Base-by-base conservation (phyloP, 2,113 vertebrate species). In the Colossoma macropomum region DNA sequence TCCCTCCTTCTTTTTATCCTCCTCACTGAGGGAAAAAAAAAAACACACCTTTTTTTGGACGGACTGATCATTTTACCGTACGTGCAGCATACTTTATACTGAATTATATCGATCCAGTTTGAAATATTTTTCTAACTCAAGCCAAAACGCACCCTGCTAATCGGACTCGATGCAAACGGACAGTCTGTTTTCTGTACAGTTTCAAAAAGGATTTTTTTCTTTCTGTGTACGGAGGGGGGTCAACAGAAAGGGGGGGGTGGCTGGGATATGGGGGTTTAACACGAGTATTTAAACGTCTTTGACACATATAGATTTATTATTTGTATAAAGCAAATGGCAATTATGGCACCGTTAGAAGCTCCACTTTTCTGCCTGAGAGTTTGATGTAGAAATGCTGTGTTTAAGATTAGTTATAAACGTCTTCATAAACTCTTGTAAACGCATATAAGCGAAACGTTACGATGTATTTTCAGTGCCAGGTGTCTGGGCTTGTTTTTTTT, bases 251-350 rank as follows among this genome's bases (percentile, higher is more conserved):
- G 86, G 88, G 88, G 92, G 89, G 82, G 85, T 85, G 85, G 85
- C 56, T 87, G 72, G 87, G 32, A 30, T 32, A 62, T 54, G 41
- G 78, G 63, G 63, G 59, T 82, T 82, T 83, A 83, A 81, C 30
- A 30, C 62, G 54, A 93, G 91, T 93, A 94, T 94, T 94, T 94
- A 92, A 93, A 92, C 89, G 90, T 93, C 80, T 87, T 91, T 88
- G 87, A 91, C 86, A 85, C 86, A 89, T 91, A 89, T 92, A 92
- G 88, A 90, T 79, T 76, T 88, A 88, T 86, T 92, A 93, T 93
- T 91, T 93, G 91, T 93, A 88, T 88, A 90, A 89, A 92, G 77
- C 27, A 74, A 85, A 84, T 88, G 75, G 84, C 85, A 63, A 59
- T 8, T 79, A 73, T 73, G 82, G 86, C 89, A 84, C 86, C 89